Evolutionary conservation across 2,113 vertebrate genomes (phyloP).

Genomic region (Bufo bufo): DNA sequence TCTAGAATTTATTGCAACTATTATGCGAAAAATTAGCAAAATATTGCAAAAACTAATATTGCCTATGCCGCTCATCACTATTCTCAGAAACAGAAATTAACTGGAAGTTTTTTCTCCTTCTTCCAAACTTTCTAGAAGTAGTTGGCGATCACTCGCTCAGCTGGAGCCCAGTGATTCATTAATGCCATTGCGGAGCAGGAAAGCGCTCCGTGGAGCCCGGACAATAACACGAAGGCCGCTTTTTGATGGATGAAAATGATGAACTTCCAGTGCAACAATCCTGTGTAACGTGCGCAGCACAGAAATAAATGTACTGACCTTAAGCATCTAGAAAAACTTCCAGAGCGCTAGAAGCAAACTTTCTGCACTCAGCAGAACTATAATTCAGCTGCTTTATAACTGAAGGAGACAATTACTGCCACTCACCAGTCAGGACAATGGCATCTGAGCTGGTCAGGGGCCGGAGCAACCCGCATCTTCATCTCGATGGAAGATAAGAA

Average conservation of each 20-base stretch:
- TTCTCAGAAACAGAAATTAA: neutral
- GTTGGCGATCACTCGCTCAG: neutral
- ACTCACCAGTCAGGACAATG: constrained; percentile 38
- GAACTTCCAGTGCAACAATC: constrained; percentile 65
- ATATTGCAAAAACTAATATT: too few species aligned
- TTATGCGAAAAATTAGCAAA: too few species aligned
- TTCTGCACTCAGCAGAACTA: neutral
- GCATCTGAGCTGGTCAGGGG: neutral
- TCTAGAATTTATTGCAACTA: too few species aligned
- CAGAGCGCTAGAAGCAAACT: constrained; percentile 65
- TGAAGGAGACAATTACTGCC: constrained; percentile 35
- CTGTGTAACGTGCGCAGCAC: constrained; percentile 56
- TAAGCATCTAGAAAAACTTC: constrained; percentile 63
- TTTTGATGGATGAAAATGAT: constrained; percentile 67
- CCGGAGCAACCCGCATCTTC: neutral
- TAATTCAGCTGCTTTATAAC: constrained; percentile 43
- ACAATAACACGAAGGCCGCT: constrained; percentile 60
- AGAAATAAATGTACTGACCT: constrained; percentile 69
- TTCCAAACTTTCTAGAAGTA: neutral
- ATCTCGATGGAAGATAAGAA: constrained; percentile 25
- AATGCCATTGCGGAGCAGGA: constrained; percentile 27
- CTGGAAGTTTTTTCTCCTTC: neutral
- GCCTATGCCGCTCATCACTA: too few species aligned
- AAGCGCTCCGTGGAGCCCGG: constrained; percentile 60
- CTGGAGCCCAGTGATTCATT: constrained; percentile 64